Conservation (phyloP, 1,140 invertebrate genomes). For the Phymorhynchus buccinoides region DNA sequence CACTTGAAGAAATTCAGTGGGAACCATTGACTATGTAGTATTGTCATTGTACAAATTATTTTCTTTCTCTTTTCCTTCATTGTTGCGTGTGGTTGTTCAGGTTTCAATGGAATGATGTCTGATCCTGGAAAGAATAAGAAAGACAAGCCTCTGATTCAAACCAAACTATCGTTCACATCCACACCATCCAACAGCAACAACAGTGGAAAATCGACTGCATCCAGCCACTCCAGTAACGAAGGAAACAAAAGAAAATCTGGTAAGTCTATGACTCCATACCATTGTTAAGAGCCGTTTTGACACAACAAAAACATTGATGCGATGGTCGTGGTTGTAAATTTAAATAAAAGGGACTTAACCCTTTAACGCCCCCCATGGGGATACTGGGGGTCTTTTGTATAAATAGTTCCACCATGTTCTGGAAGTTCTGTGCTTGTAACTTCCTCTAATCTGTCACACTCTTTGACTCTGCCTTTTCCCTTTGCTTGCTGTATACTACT, state of each 20-base stretch:
- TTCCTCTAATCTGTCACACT: too few relatives aligned
- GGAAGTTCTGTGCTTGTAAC: too few relatives aligned
- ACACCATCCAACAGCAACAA: neutral
- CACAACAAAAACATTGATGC: too few relatives aligned
- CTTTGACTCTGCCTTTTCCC: too few relatives aligned
- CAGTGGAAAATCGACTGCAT: neutral
- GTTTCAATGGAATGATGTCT: slow-evolving; percentile 13
- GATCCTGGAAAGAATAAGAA: slow-evolving; percentile 1
- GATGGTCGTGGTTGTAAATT: too few relatives aligned
- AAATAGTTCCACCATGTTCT: too few relatives aligned
- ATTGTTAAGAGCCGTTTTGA: neutral
- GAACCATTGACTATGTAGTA: too few relatives aligned
- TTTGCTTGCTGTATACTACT: too few relatives aligned
- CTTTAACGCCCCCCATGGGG: neutral
- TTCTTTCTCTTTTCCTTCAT: neutral
- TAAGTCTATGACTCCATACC: neutral
- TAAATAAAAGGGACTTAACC: neutral
- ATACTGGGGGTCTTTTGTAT: too few relatives aligned
- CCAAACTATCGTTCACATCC: slow-evolving; percentile 29
- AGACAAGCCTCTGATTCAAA: slow-evolving; percentile 12
- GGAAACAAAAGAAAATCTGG: slow-evolving; percentile 24
- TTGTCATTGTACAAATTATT: too few relatives aligned
- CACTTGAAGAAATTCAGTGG: too few relatives aligned
- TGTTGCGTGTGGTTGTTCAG: neutral
- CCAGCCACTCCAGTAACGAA: neutral